Conservation (phyloP, 2,888 invertebrate species). For the Drymonia ruficornis region DNA sequence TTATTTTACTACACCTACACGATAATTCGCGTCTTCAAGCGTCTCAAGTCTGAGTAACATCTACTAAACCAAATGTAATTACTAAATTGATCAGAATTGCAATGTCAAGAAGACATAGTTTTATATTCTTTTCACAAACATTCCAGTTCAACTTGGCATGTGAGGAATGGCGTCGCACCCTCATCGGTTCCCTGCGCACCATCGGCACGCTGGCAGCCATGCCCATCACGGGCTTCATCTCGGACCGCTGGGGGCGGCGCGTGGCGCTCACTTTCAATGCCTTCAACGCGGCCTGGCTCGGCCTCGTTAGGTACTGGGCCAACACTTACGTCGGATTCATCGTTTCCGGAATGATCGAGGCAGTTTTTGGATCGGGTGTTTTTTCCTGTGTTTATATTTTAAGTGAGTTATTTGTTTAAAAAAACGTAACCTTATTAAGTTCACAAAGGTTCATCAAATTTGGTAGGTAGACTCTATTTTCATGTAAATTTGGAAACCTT, state of each 20-base stretch:
- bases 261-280: constrained; percentile 84
- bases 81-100: too few species aligned
- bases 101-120: too few species aligned
- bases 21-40: too few species aligned
- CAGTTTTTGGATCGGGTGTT: constrained; percentile 86
- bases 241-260: constrained; percentile 89
- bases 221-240: constrained; percentile 88
- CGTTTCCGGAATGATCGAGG: constrained; percentile 88
- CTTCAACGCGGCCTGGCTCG: constrained; percentile 86
- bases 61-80: too few species aligned
- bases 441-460: too few species aligned
- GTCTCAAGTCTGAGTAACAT: too few species aligned
- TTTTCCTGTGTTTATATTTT: constrained; percentile 89
- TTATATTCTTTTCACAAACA: too few species aligned
- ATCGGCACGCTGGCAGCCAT: constrained; percentile 88
- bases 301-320: constrained; percentile 84
- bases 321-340: constrained; percentile 87
- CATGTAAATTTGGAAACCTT: neutral
- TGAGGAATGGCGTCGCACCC: constrained; percentile 88
- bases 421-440: neutral
- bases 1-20: too few species aligned
- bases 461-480: too few species aligned
- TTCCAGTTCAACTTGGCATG: constrained; percentile 86
- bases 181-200: constrained; percentile 89
- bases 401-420: too few species aligned